Evolutionary conservation across 2,113 vertebrate genomes (phyloP).

Genomic region (Phalacrocorax aristotelis): DNA sequence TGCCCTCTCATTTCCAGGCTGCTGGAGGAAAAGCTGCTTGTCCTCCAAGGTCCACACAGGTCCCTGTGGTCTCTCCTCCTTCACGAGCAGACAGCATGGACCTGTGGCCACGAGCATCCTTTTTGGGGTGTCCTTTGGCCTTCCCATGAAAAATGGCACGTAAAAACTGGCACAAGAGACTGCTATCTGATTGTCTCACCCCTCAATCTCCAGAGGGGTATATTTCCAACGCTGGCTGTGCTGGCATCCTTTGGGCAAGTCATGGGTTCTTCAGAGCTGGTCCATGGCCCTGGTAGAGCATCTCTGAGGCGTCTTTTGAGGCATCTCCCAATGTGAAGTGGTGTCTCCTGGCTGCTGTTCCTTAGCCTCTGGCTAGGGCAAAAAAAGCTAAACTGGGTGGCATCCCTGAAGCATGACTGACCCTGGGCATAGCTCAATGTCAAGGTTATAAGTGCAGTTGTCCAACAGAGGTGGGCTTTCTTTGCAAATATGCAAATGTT

Average conservation of each 20-base stretch:
- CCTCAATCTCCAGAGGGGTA: accelerated
- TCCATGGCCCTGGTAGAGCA: not conserved
- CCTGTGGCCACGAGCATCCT: not conserved
- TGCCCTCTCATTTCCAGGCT: not conserved
- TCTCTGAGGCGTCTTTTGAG: not conserved
- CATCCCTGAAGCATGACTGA: not conserved
- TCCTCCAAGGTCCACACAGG: not conserved
- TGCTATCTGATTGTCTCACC: not conserved
- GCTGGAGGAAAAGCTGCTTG: not conserved
- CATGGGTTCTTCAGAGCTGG: not conserved
- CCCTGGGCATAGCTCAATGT: not conserved
- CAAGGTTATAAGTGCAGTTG: not conserved
- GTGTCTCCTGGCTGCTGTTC: not conserved
- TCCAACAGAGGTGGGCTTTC: not conserved
- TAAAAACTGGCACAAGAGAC: not conserved
- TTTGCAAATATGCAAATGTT: not conserved
- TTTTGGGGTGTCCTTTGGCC: not conserved
- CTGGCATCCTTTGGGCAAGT: not conserved
- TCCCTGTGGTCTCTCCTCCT: not conserved
- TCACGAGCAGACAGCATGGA: not conserved
- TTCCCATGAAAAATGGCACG: not conserved
- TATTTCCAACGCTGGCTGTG: accelerated
- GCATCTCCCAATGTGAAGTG: not conserved
- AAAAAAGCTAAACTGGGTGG: not conserved
- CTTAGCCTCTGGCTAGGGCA: not conserved